phyloP scores from a whole-genome alignment of 2,888 invertebrate genomes.

The Synergus gifuensis region DNA sequence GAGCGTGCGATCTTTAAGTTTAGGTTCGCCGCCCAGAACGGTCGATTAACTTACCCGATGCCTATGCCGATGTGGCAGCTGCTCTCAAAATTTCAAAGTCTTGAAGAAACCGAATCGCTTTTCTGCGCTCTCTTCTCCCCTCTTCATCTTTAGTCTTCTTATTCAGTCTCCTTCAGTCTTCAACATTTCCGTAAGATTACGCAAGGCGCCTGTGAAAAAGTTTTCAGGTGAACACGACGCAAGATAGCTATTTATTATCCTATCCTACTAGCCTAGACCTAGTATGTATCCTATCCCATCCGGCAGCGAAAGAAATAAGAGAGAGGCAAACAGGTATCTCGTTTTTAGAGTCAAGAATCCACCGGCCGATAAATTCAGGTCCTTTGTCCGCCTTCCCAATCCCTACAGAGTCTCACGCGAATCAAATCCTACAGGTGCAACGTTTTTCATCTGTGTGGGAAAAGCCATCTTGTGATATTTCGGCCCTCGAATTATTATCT shows the following conservation, averaged over 20 bases:
- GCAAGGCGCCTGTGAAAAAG: conserved; percentile 29
- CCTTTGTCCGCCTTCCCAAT: conserved; percentile 33
- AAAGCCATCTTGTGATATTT: conserved; percentile 23
- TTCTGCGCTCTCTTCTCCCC: background rate
- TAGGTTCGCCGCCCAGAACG: background rate
- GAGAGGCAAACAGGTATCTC: conserved; percentile 20
- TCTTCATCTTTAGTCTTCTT: background rate
- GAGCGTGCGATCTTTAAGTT: conserved; percentile 15
- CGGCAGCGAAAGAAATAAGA: background rate
- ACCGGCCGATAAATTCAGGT: conserved; percentile 32
- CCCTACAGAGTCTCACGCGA: conserved; percentile 17
- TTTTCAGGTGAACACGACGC: conserved; percentile 20
- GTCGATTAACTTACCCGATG: background rate
- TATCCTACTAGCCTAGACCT: background rate
- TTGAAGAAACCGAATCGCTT: background rate
- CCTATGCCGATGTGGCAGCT: background rate
- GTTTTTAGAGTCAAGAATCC: conserved; percentile 30
- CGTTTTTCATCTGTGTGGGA: conserved; percentile 30
- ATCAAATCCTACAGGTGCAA: conserved; percentile 35
- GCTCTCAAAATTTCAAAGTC: background rate
- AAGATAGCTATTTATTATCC: conserved; percentile 33
- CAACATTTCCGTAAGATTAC: conserved; percentile 24
- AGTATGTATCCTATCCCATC: background rate
- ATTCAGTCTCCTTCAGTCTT: background rate
- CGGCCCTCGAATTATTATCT: conserved; percentile 3